These are phyloP conservation scores for Artibeus jamaicensis DNA, from an alignment of 2,797 vertebrate species.

Conservation along the genomic window DNA sequence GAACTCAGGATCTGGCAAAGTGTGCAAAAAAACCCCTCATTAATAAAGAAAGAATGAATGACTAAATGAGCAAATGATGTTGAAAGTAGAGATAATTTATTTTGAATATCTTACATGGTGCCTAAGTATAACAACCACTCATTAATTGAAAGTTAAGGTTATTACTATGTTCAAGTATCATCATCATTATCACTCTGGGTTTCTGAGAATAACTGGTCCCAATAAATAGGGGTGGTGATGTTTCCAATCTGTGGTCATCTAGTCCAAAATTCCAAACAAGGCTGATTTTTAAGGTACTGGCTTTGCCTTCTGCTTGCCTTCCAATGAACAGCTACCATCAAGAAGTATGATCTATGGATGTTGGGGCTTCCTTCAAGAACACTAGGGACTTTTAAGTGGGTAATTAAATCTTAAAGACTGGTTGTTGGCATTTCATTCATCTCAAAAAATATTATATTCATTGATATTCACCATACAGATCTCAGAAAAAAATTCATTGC, in stretches of 20 bases:
- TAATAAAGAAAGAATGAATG: background rate
- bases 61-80: background rate
- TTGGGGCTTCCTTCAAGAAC: constrained; percentile 10
- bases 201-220: background rate
- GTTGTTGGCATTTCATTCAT: constrained; percentile 65
- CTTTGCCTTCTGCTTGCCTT: background rate
- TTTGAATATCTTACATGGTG: background rate
- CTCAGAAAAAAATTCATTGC: constrained; percentile 67
- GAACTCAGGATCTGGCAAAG: background rate
- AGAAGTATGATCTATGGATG: constrained; percentile 46
- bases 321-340: background rate
- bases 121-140: background rate
- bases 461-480: constrained; percentile 68
- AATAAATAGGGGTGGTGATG: background rate
- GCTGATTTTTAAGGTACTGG: background rate
- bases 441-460: constrained; percentile 73
- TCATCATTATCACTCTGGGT: background rate
- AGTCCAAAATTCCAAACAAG: constrained; percentile 16
- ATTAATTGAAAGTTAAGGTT: background rate
- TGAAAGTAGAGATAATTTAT: background rate
- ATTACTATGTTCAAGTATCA: background rate
- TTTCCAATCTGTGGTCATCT: background rate
- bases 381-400: constrained; percentile 68
- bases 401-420: constrained; percentile 55
- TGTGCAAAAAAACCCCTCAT: background rate